phyloP scores from a whole-genome alignment of 2,113 vertebrate genomes.

The Camarhynchus parvulus region DNA sequence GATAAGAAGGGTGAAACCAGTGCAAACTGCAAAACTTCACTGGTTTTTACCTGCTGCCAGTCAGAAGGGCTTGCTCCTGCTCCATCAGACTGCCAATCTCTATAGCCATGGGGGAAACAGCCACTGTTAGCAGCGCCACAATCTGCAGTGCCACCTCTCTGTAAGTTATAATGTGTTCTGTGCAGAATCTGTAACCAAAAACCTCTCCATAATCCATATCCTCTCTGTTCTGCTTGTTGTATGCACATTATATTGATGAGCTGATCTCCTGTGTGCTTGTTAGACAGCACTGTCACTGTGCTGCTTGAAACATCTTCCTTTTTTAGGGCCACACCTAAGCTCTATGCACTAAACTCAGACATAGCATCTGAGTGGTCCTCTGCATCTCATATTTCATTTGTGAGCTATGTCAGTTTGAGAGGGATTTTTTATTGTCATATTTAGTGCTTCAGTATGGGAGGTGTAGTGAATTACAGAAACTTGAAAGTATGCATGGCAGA shows the following conservation, averaged over 20 bases:
- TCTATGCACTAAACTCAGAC: background rate
- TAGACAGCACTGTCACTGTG: background rate
- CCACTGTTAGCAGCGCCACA: background rate
- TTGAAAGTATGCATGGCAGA: background rate
- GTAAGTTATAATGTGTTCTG: background rate
- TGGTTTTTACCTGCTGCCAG: background rate
- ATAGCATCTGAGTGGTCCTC: background rate
- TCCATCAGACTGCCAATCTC: background rate
- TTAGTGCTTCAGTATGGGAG: background rate
- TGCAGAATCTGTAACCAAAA: background rate
- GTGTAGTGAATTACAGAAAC: background rate
- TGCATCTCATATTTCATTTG: background rate
- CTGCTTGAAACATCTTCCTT: background rate
- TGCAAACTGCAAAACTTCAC: background rate
- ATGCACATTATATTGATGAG: rapidly evolving
- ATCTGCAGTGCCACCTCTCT: background rate
- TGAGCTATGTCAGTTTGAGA: background rate
- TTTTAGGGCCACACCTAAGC: background rate
- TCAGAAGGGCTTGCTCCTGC: background rate
- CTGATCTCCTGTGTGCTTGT: background rate
- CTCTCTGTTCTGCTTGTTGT: background rate
- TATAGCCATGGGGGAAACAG: background rate
- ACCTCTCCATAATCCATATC: background rate
- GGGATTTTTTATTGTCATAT: background rate
- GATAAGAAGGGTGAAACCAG: background rate